Percentiles rank a stretch among this genome's conserved stretches.
These are phyloP conservation scores for Ophraella communa DNA, from an alignment of 2,888 invertebrate genomes.

Conservation along the genomic window DNA sequence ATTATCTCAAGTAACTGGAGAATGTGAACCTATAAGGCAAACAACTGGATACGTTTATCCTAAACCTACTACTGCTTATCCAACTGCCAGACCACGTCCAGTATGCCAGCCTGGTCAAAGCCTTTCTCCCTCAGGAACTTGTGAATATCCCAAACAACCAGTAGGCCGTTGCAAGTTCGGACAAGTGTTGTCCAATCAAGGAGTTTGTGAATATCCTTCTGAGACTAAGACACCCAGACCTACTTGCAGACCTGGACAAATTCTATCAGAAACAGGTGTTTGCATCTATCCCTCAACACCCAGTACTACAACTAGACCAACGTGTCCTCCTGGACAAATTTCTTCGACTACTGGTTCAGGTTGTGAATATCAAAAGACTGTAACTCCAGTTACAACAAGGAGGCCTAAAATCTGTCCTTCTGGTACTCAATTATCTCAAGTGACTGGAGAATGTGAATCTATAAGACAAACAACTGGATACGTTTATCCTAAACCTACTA, in stretches of 20 bases:
- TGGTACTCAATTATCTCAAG: constrained; percentile 10
- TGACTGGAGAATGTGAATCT: constrained; percentile 2
- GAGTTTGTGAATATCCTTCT: too few relatives aligned
- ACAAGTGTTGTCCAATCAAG: too few relatives aligned
- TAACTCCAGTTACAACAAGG: neutral
- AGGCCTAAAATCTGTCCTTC: constrained; percentile 15
- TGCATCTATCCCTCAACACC: constrained; percentile 33
- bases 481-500: constrained; percentile 40
- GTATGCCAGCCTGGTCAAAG: constrained; percentile 6
- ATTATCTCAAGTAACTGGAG: constrained; percentile 18
- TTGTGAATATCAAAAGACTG: constrained; percentile 2
- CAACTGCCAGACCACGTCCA: constrained; percentile 14
- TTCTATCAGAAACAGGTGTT: constrained; percentile 14
- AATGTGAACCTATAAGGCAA: constrained; percentile 35
- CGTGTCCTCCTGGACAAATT: constrained; percentile 26
- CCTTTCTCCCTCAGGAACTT: too few relatives aligned
- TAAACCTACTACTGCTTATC: constrained; percentile 11
- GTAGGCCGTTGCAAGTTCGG: too few relatives aligned
- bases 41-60: constrained; percentile 25
- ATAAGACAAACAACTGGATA: constrained; percentile 29
- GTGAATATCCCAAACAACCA: too few relatives aligned
- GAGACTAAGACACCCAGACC: constrained; percentile 45
- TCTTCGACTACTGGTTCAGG: neutral
- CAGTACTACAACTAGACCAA: too few relatives aligned
- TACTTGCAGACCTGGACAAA: constrained; percentile 51